Base-by-base conservation (phyloP, 2,888 invertebrate species). In the Ganaspis brasiliensis region DNA sequence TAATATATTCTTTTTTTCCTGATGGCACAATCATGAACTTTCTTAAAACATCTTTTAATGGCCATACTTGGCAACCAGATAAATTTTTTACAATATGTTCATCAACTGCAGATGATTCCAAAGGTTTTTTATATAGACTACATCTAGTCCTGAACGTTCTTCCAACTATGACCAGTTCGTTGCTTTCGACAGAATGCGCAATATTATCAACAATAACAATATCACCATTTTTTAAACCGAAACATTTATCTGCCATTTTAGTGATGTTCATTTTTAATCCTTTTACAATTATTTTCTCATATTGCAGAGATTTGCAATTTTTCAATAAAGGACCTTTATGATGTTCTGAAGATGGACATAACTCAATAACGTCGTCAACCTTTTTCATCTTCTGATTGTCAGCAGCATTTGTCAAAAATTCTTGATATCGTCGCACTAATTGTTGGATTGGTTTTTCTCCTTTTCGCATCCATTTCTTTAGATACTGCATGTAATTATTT, bases 361-460 rank as follows among this genome's bases (percentile, higher is more conserved):
- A 57, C 2, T 57, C 4, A 57, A 24, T 57, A 5, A 31, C n/a
- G n/a, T n/a, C n/a, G n/a, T n/a, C n/a, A 2, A 49, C n/a, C n/a
- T n/a, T 49, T 49, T 57, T 21, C 59, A 57, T 8, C 12, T 14
- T 31, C 19, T 24, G 21, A 57, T 57, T 24, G 16, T 24, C 24
- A 57, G 14, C 14, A 5, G 21, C 24, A 57, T 57, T 57, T 21
- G 12, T 5, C 0, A 26, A 24, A 24, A 57, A 57, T 57, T 57
- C 59, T n/a, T 10, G 14, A 57, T 26, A 31, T 26, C 31, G 21
- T 57, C 57, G 16, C 6, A 26, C 59, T 26, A 57, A 14, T 31
- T 57, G 59, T 57, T 57, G 26, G 4, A 57, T 12, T 12, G 59
- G 59, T 57, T 57, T 24, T 26, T 57, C n/a, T 2, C 59, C 59